Base-by-base conservation (phyloP, 2,888 invertebrate genomes). In the Stenodera caucasica region DNA sequence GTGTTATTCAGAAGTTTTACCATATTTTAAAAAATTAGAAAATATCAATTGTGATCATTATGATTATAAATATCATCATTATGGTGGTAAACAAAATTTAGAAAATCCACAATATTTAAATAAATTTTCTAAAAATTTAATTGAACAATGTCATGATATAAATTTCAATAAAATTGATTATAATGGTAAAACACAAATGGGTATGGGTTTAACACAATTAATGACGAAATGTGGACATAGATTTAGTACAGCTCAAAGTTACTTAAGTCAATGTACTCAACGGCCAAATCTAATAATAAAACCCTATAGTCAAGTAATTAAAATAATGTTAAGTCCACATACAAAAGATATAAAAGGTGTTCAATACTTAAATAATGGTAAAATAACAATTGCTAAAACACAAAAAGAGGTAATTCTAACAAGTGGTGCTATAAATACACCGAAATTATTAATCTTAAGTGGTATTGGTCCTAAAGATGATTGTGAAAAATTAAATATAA, bases 21-120 rank as follows among this genome's bases (percentile, higher is more conserved):
- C 88, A 0, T 92, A 91, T 73, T 92, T 91, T 75, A 89, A 87
- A 74, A 92, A 91, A 79, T 81, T 89, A 26, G 92, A 92, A 79
- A 87, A 87, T 58, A 86, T 37, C 84, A 84, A 80, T 18, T 81
- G 83, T 58, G 81, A 87, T 70, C 78, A 79, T 1, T 75, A 80
- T 35, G 81, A 83, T 70, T 88, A 88, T 45, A 63, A 63, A 29
- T 57, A 55, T 15, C 45, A 45, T 12, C 18, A 45, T 21, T 12
- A 45, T 45, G 45, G 45, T 45, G 45, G 45, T 40, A 15, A 15
- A 80, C 82, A 0, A 90, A 89, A 0, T 81, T 85, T 89, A 15
- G 84, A 84, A 70, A 64, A 73, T 60, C 68, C 72, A 51, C 67
- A 67, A 69, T 58, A 72, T 51, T 30, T 33, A n/a, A 59, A 65